Base-by-base conservation (phyloP, 2,797 vertebrate genomes). In the Prionace glauca region DNA sequence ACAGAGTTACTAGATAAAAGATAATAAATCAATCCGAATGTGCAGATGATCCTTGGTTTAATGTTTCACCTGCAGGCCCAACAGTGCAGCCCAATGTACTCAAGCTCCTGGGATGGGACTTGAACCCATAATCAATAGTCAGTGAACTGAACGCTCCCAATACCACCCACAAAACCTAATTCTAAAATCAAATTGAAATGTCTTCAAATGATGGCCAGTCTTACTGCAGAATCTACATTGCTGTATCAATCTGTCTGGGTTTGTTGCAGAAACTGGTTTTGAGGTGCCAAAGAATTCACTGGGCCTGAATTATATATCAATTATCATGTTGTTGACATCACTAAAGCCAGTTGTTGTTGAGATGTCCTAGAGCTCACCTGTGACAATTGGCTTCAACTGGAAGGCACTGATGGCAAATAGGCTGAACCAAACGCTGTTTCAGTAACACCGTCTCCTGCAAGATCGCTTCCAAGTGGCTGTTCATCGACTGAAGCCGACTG, bases 371-470 rank as follows among this genome's bases (percentile, higher is more conserved):
- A 50, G 14, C 69, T 95, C 18, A 95, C 93, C 60, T 77, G 93
- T 95, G 93, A 77, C 50, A 95, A 60, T 72, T 72, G 71, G 93
- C 93, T 77, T 95, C 93, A 32, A 95, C 71, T 10, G 93, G 93
- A 29, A 95, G 93, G 29, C 26, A 32, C 29, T 95, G 71, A 60
- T 56, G 26, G 18, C 71, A 77, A 72, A 77, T 32, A 32, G 93
- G 93, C 29, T 77, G 71, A 45, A 95, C 69, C 71, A 95, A 56
- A 24, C 93, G 93, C 71, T 56, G 93, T 16, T 77, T 95, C 93
- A 95, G 45, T 45, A 8, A 32, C 41, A 50, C 50, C 7, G 74
- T 50, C 93, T 77, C 69, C 41, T 77, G 93, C 45, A 95, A 18
- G 41, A 77, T 60, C 14, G 41, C 16, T 45, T 95, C 93, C 93